Evolutionary conservation across 2,888 invertebrate genomes (phyloP), one percentile per base, ranked within the genome.

Genomic region (Sisyra terminalis): DNA sequence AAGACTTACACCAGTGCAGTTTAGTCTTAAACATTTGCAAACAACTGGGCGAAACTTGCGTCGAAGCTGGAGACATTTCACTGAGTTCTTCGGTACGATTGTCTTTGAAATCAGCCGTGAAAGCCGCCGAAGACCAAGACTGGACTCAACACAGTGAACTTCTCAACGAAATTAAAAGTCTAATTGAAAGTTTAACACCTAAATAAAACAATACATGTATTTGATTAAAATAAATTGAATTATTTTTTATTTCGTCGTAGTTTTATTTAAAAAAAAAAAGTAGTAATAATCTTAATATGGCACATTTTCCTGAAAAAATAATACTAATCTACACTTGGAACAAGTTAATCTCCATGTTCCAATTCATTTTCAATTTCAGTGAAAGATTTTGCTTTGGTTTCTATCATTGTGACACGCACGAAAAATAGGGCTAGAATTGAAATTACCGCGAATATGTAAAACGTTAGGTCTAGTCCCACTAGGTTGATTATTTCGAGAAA

Each of bases 361-460:
- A 49, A 44, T 2, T 42, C 34, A 11, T 44, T 14, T 40, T 48
- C 49, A 24, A 51, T 50, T 47, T 51, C 50, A 10, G 45, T 45
- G 9, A 44, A 45, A 2, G 50, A 44, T 46, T 51, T 53, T 29
- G 49, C 50, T 48, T 52, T 52, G 1, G 54, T 54, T 45, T 54
- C 54, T 0, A 76, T 75, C 1, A 78, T 73, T 3, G 74, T 50
- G 49, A 78, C 65, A 59, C 71, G 73, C 11, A 82, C 75, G 50
- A 83, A 83, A 16, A 75, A 45, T 18, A 70, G 69, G 1, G 75
- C 80, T 1, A 75, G 3, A 0, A 68, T 53, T 53, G 79, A 76
- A 11, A 81, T 65, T 1, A 62, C 70, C 1, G 76, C 71, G 53
- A 81, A 84, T 30, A 82, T 54, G 75, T 78, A 81, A 56, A 82